These are phyloP conservation scores for Prunella strophiata DNA, from an alignment of 2,797 vertebrate genomes.

Conservation along the genomic window DNA sequence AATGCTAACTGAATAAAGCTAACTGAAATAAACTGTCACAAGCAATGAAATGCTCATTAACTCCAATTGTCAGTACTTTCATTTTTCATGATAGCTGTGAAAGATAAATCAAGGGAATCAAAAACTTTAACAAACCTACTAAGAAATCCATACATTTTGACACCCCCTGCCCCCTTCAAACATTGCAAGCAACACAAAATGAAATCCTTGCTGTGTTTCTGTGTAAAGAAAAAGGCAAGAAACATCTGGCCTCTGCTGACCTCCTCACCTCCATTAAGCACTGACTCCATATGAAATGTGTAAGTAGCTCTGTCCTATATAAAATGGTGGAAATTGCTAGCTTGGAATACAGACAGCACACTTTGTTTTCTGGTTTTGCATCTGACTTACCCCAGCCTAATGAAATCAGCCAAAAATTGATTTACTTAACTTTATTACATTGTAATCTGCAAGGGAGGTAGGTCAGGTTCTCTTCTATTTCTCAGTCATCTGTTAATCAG, in stretches of 20 bases:
- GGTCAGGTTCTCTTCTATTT: neutral
- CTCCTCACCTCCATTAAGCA: constrained; percentile 62
- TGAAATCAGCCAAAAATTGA: neutral
- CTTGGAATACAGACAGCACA: neutral
- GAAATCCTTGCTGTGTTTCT: constrained; percentile 43
- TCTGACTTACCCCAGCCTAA: neutral
- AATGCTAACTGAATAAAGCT: constrained; percentile 65
- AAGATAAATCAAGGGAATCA: constrained; percentile 72
- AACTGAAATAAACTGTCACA: constrained; percentile 68
- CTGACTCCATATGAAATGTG: neutral
- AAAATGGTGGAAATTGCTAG: neutral
- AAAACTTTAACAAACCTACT: constrained; percentile 65
- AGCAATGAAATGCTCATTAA: constrained; percentile 75
- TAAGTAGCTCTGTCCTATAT: neutral
- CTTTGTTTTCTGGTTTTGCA: neutral
- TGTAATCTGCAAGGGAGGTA: neutral
- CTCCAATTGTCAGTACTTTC: constrained; percentile 69
- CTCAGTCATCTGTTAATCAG: neutral
- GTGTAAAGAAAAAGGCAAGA: constrained; percentile 35
- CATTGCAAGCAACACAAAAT: constrained; percentile 34
- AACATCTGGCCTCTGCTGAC: constrained; percentile 24
- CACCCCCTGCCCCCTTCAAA: constrained; percentile 53
- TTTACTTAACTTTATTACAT: neutral
- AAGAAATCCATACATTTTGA: constrained; percentile 63
- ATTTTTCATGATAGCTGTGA: constrained; percentile 60